Conservation (phyloP, 2,113 vertebrate genomes). For the Salvelinus sp. region DNA sequence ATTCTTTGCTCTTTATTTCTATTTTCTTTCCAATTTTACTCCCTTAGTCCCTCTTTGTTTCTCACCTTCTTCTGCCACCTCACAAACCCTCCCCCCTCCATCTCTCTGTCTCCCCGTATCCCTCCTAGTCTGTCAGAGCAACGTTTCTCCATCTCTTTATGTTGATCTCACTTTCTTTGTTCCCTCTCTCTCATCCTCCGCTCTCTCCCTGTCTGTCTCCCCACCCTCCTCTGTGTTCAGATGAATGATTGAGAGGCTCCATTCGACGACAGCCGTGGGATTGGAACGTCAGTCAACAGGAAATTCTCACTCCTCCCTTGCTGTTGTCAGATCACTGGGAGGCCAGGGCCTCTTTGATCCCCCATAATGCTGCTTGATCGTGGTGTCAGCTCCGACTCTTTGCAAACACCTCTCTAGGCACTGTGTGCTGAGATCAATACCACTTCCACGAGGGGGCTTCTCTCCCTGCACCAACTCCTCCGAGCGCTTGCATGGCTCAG, state of each 20-base stretch:
- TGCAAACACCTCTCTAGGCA: neutral
- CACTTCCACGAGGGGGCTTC: neutral
- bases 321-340: neutral
- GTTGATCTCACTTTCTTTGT: slow-evolving; percentile 3
- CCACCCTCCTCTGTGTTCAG: neutral
- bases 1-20: neutral
- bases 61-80: neutral
- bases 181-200: neutral
- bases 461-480: slow-evolving; percentile 1
- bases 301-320: neutral
- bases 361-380: neutral
- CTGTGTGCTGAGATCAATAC: neutral
- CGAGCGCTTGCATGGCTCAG: neutral
- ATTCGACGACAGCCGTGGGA: neutral
- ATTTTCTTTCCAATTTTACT: neutral
- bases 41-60: neutral
- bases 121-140: neutral
- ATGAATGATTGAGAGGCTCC: slow-evolving; percentile 13
- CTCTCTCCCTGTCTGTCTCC: slow-evolving; percentile 2
- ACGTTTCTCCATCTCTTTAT: neutral
- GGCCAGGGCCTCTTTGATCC: slow-evolving; percentile 2
- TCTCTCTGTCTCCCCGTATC: neutral
- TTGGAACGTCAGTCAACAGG: neutral
- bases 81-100: neutral
- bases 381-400: neutral